phyloP scores from a whole-genome alignment of 2,888 invertebrate species.

The Melanotus villosus region DNA sequence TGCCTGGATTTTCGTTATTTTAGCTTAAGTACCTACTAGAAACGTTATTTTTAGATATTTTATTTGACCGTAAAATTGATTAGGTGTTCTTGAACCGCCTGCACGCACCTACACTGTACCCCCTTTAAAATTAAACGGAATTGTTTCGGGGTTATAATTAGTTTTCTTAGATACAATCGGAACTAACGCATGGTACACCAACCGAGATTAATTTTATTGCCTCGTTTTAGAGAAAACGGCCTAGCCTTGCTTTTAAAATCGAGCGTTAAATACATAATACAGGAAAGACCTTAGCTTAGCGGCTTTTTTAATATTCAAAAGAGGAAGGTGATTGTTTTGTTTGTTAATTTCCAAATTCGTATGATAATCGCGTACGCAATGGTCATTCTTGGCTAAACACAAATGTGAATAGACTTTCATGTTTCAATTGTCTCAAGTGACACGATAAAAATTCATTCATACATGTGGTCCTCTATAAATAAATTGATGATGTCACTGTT shows the following conservation, averaged over 20 bases:
- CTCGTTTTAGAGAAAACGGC: not conserved
- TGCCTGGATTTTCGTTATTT: constrained; percentile 25
- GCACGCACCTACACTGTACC: not conserved
- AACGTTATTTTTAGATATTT: constrained; percentile 19
- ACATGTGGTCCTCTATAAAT: constrained; percentile 35
- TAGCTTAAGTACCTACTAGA: constrained; percentile 22
- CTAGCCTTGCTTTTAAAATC: no score
- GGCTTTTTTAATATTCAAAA: constrained; percentile 1
- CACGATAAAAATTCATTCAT: constrained; percentile 42
- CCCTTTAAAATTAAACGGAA: constrained; percentile 5
- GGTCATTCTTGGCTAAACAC: not conserved
- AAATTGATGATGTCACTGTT: constrained; percentile 34
- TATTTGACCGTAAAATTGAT: constrained; percentile 27
- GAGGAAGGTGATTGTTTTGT: not conserved
- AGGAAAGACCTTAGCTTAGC: not conserved
- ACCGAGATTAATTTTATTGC: not conserved
- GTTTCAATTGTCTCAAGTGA: constrained; percentile 30
- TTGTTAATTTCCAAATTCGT: constrained; percentile 17
- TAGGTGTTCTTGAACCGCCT: constrained; percentile 5
- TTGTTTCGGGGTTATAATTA: constrained; percentile 8
- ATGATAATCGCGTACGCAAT: constrained; percentile 16
- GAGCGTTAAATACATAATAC: no score
- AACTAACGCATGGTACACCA: no score
- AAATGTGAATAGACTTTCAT: not conserved
- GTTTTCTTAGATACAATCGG: not conserved